These are phyloP conservation scores for Cephus pygmeus DNA, from an alignment of 2,888 invertebrate genomes.

Conservation along the genomic window DNA sequence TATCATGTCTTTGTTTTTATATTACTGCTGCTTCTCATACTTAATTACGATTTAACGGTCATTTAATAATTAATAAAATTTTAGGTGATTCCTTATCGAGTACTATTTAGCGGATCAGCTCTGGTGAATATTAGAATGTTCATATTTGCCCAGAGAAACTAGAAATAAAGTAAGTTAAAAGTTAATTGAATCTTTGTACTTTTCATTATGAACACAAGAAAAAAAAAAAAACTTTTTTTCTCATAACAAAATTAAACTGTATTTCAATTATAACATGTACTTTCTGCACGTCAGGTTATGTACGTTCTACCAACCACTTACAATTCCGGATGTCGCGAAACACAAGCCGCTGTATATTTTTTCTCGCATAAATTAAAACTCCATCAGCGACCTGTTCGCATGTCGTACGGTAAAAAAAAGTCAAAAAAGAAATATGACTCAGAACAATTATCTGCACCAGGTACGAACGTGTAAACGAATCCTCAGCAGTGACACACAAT, in stretches of 20 bases:
- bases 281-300: not conserved
- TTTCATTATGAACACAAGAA: not conserved
- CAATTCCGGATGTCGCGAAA: not conserved
- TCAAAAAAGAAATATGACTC: not conserved
- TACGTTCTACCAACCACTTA: not conserved
- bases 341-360: not conserved
- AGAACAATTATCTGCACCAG: not conserved
- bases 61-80: no score
- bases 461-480: not conserved
- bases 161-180: not conserved
- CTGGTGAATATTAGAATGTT: not conserved
- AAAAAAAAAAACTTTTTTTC: not conserved
- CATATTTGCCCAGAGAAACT: not conserved
- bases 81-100: no score
- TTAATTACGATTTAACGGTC: no score
- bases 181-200: not conserved
- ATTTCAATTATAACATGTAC: not conserved
- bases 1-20: no score
- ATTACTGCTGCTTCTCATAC: no score
- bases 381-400: not conserved
- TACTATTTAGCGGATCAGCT: no score
- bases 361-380: not conserved
- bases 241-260: not conserved
- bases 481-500: not conserved
- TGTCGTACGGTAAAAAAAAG: not conserved